phyloP scores from a whole-genome alignment of 2,888 invertebrate genomes.

The Therioaphis trifolii region DNA sequence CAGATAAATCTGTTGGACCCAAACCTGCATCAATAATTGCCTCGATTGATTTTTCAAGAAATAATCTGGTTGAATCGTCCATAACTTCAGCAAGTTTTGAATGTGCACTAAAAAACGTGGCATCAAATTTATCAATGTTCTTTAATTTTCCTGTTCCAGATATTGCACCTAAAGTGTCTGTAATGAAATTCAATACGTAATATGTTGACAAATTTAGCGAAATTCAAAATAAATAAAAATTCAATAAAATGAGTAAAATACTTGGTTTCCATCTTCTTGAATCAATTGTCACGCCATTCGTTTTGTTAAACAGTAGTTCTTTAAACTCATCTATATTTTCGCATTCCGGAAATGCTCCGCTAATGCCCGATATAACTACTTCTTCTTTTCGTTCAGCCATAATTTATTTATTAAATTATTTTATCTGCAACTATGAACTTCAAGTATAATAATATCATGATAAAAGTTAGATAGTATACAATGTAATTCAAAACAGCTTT shows the following conservation, averaged over 20 bases:
- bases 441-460: too few species aligned
- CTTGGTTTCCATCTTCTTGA: constrained; percentile 60
- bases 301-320: constrained; percentile 70
- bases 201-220: background rate
- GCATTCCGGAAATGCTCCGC: constrained; percentile 74
- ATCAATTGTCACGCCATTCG: constrained; percentile 59
- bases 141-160: constrained; percentile 69
- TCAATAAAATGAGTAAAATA: background rate
- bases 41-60: constrained; percentile 70
- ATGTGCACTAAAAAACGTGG: constrained; percentile 71
- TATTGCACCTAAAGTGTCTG: constrained; percentile 61
- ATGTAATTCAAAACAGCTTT: too few species aligned
- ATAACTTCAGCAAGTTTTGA: constrained; percentile 69
- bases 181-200: background rate
- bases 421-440: too few species aligned
- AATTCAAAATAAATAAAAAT: background rate
- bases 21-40: constrained; percentile 71
- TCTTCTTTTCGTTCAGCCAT: constrained; percentile 66
- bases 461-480: too few species aligned
- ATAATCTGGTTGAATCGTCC: constrained; percentile 70
- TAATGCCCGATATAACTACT: constrained; percentile 71
- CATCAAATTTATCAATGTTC: constrained; percentile 69
- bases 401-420: too few species aligned
- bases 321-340: constrained; percentile 74
- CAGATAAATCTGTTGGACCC: constrained; percentile 68